phyloP scores from a whole-genome alignment of 2,797 vertebrate genomes.

The Chelonia mydas region DNA sequence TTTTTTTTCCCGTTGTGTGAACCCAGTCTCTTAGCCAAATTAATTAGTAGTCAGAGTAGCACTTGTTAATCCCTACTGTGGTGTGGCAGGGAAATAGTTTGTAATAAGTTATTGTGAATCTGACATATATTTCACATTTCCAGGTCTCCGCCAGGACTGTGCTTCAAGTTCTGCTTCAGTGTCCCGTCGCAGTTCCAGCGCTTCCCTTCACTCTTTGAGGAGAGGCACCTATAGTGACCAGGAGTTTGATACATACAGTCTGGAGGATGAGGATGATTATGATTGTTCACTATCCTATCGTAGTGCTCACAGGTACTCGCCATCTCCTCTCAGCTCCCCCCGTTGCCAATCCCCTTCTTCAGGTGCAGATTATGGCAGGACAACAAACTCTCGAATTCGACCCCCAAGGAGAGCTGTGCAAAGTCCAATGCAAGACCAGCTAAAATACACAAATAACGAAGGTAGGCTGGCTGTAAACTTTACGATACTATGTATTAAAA shows the following conservation, averaged over 20 bases:
- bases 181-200: conserved; percentile 91
- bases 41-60: rapidly evolving
- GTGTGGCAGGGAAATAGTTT: background rate
- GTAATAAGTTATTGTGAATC: rapidly evolving
- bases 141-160: conserved; percentile 93
- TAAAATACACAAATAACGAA: conserved; percentile 89
- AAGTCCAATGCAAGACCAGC: conserved; percentile 85
- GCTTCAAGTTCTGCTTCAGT: conserved; percentile 91
- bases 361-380: conserved; percentile 76
- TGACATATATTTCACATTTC: rapidly evolving
- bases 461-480: conserved; percentile 76
- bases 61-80: rapidly evolving
- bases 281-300: conserved; percentile 86
- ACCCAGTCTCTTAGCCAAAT: background rate
- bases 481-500: rapidly evolving
- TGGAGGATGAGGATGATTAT: conserved; percentile 89
- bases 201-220: conserved; percentile 91
- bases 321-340: conserved; percentile 90
- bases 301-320: conserved; percentile 85
- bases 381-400: conserved; percentile 80
- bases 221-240: conserved; percentile 93
- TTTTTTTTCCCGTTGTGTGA: background rate
- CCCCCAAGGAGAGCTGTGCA: conserved; percentile 86
- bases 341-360: conserved; percentile 91
- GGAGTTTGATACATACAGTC: conserved; percentile 92